Evolutionary conservation across 2,888 invertebrate species (phyloP), one percentile per base, ranked within the genome.

Genomic region (Stomorhina lunata): DNA sequence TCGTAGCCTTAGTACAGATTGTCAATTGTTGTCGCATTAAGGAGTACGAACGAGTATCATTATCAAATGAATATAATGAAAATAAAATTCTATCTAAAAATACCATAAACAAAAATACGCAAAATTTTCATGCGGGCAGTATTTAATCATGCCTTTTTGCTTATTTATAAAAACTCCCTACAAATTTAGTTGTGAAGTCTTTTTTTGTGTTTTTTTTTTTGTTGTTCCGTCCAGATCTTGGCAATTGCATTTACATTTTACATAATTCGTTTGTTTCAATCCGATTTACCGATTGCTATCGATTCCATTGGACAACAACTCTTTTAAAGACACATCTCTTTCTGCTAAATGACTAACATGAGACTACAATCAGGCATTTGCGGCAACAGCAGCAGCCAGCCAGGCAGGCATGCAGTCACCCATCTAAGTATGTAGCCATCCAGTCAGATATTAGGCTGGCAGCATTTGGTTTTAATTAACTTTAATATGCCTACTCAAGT

Each of bases 401-500:
- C 68, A 34, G 34, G 17, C 53, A 53, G 57, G 76, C 48, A 66
- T 27, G 57, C 65, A 75, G 55, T 57, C 75, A 75, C 12, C 66
- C 65, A n/a, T 10, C 43, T 43, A 17, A 6, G 6, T 43, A 0
- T 7, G 17, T 43, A 17, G 43, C 43, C 43, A 76, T 57, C 34
- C 57, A 76, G 50, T n/a, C 68, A 37, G n/a, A 37, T n/a, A n/a
- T n/a, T 76, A 63, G 68, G 45, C 68, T 69, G 83, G 79, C 82
- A 82, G 82, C 69, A 75, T 82, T 79, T 82, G 71, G 66, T 84
- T 85, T 86, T 86, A 86, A 86, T 86, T 86, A 85, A 85, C 27
- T 79, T 83, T 84, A 84, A 84, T 84, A 84, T 84, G 84, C 85
- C 86, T 84, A 84, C 86, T 84, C 86, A 85, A 84, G 84, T 84